Conservation (phyloP, 1,140 invertebrate species). For the Latrodectus geometricus region DNA sequence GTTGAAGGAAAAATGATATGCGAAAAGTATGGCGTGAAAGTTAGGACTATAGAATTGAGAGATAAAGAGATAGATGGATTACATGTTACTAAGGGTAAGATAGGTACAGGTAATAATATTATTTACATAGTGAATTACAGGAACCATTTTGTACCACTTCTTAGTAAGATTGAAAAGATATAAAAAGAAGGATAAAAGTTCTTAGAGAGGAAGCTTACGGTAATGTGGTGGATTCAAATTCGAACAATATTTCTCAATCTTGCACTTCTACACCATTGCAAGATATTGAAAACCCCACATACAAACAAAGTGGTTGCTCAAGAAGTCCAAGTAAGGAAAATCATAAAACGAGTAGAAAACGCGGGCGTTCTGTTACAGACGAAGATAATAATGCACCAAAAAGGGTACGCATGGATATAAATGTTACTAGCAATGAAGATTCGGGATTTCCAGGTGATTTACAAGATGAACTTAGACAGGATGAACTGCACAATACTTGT, state of each 20-base stretch:
- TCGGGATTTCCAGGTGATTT: conserved; percentile 11
- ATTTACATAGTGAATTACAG: conserved; percentile 55
- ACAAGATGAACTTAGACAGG: conserved; percentile 5
- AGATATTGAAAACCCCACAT: not conserved
- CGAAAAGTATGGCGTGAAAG: too few relatives aligned
- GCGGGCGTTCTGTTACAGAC: not conserved
- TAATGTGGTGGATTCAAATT: conserved; percentile 28
- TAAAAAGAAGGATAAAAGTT: conserved; percentile 36
- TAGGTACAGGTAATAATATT: conserved; percentile 52
- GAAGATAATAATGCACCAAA: conserved; percentile 1
- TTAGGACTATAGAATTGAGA: too few relatives aligned
- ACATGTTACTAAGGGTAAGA: conserved; percentile 27
- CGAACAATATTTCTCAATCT: conserved; percentile 32
- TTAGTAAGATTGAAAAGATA: conserved; percentile 50
- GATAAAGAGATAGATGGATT: too few relatives aligned
- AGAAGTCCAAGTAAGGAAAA: conserved; percentile 15
- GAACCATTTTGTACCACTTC: conserved; percentile 59
- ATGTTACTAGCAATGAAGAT: conserved; percentile 18
- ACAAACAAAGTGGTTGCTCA: conserved; percentile 19
- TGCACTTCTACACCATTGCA: conserved; percentile 25
- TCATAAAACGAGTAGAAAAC: conserved; percentile 12
- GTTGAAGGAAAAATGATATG: too few relatives aligned
- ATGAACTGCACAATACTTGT: conserved; percentile 13
- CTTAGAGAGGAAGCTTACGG: conserved; percentile 37
- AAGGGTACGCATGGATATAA: conserved; percentile 10